phyloP scores from a whole-genome alignment of 2,888 invertebrate species.

The Cosmia pyralina region DNA sequence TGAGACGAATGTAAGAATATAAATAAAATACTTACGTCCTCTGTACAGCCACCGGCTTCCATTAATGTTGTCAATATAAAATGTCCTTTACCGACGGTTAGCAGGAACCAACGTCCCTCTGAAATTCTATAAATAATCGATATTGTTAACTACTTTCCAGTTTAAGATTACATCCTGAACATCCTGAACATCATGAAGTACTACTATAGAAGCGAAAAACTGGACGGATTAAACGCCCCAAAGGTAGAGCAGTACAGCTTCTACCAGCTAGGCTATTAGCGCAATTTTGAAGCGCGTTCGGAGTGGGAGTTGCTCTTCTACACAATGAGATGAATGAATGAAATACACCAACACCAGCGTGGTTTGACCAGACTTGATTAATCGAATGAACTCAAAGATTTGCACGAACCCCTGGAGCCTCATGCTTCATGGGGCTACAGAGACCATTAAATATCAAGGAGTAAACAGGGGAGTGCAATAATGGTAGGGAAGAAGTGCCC shows the following conservation, averaged over 20 bases:
- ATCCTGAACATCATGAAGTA: too few relatives aligned
- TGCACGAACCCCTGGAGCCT: too few relatives aligned
- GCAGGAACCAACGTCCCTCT: conserved; percentile 93
- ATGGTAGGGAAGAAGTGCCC: too few relatives aligned
- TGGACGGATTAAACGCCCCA: not conserved
- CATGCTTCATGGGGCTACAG: too few relatives aligned
- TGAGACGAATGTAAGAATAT: not conserved
- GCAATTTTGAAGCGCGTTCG: not conserved
- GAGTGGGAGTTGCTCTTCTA: not conserved
- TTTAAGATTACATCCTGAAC: too few relatives aligned
- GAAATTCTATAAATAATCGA: conserved; percentile 83
- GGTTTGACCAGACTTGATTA: too few relatives aligned
- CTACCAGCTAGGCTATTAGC: not conserved
- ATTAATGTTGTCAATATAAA: conserved; percentile 93
- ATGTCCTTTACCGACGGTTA: conserved; percentile 93
- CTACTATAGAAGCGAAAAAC: not conserved
- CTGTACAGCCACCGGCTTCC: conserved; percentile 94
- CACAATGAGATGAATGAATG: too few relatives aligned
- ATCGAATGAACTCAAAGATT: too few relatives aligned
- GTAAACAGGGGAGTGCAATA: too few relatives aligned
- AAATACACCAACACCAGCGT: too few relatives aligned
- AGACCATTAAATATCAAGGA: too few relatives aligned
- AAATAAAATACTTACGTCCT: conserved; percentile 82
- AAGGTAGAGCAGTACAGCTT: not conserved
- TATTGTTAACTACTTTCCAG: not conserved